Evolutionary conservation across 2,797 vertebrate genomes (phyloP).

Genomic region (Neomorphus geoffroyi): DNA sequence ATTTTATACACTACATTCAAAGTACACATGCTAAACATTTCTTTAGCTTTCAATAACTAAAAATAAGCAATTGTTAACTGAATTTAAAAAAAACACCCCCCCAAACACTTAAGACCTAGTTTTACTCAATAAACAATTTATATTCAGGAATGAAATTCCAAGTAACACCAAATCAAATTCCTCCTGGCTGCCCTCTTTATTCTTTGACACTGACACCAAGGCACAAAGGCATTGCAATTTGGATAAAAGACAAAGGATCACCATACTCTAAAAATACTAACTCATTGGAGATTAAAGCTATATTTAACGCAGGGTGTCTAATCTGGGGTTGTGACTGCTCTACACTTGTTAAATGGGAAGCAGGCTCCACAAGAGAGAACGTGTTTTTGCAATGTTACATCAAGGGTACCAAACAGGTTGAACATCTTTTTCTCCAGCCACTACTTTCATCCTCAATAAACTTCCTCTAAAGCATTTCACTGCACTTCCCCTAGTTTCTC

Average conservation of each 20-base stretch:
- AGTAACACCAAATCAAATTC: background rate
- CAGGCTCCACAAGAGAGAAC: background rate
- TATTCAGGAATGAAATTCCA: background rate
- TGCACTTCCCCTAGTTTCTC: background rate
- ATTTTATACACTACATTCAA: background rate
- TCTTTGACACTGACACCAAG: background rate
- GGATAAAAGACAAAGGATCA: background rate
- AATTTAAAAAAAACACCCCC: background rate
- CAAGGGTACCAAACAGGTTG: background rate
- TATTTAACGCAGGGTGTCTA: background rate
- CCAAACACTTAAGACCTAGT: background rate
- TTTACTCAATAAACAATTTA: background rate
- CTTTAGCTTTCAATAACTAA: background rate
- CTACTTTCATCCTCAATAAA: background rate
- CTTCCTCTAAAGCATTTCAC: background rate
- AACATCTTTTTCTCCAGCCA: background rate
- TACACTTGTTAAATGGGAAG: background rate
- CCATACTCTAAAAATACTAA: background rate
- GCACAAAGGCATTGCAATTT: background rate
- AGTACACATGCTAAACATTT: background rate
- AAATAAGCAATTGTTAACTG: background rate
- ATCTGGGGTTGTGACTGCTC: background rate
- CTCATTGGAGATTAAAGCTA: rapidly evolving
- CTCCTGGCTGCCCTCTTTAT: background rate
- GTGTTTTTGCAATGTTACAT: background rate